These are phyloP conservation scores for Anagyrus pseudococci DNA, from an alignment of 2,888 invertebrate genomes.

Conservation along the genomic window DNA sequence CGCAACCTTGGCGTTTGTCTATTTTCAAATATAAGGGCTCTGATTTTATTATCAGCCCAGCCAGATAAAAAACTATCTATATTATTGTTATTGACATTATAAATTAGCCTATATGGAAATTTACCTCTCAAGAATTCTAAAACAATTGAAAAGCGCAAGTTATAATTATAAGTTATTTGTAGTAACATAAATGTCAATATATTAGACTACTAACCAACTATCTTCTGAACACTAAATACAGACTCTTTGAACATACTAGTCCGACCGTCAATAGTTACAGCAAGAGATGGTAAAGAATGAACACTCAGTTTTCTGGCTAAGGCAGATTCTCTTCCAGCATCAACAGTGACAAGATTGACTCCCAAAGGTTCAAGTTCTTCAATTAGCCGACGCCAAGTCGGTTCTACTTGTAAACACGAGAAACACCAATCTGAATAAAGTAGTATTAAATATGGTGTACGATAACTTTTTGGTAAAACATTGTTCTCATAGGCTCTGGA, in stretches of 20 bases:
- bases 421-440: constrained; percentile 97
- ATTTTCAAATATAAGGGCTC: constrained; percentile 87
- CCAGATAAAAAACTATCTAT: constrained; percentile 82
- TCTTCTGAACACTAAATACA: constrained; percentile 78
- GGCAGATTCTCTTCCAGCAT: constrained; percentile 82
- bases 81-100: constrained; percentile 74
- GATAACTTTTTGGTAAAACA: constrained; percentile 82
- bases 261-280: constrained; percentile 83
- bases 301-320: constrained; percentile 82
- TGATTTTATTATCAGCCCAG: constrained; percentile 91
- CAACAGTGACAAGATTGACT: constrained; percentile 81
- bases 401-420: constrained; percentile 87
- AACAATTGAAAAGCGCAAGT: constrained; percentile 10
- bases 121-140: constrained; percentile 86
- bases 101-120: constrained; percentile 83
- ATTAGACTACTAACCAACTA: constrained; percentile 71
- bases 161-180: no score
- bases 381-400: constrained; percentile 82
- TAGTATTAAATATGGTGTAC: constrained; percentile 83
- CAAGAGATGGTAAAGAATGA: constrained; percentile 81
- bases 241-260: constrained; percentile 84
- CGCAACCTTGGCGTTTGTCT: constrained; percentile 78
- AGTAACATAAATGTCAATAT: neutral
- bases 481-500: constrained; percentile 86
- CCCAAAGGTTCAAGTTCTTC: constrained; percentile 88